Evolutionary conservation across 2,113 vertebrate genomes (phyloP).

Genomic region (Garra rufa): DNA sequence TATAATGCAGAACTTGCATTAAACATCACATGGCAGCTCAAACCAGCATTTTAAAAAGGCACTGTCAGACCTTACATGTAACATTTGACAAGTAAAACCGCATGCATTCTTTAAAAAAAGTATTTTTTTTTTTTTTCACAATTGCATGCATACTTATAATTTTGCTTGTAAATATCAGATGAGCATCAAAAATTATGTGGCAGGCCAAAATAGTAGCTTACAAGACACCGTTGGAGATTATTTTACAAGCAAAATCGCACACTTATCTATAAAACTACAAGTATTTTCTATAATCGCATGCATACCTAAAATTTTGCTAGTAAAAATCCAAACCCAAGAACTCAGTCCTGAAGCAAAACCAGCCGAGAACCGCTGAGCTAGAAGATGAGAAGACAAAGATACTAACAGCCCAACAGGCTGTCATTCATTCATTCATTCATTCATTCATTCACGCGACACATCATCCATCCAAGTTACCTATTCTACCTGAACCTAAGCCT

Average conservation of each 20-base stretch:
- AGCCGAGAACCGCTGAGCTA: not conserved
- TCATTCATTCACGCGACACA: not conserved
- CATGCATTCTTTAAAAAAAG: not conserved
- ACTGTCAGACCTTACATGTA: not conserved
- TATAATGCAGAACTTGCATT: not conserved
- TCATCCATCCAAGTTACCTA: not conserved
- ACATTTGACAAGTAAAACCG: not conserved
- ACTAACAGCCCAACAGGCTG: conserved; percentile 9
- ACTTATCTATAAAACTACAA: not conserved
- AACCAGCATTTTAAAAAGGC: not conserved
- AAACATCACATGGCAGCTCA: not conserved
- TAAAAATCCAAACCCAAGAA: not conserved
- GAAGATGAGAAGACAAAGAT: conserved; percentile 4
- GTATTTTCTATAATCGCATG: not conserved
- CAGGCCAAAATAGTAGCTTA: not conserved
- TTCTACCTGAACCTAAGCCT: not conserved
- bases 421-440: not conserved
- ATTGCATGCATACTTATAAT: not conserved
- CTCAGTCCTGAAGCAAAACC: not conserved
- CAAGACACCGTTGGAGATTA: not conserved
- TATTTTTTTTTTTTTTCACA: not conserved
- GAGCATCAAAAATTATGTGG: not conserved
- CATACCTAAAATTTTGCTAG: not conserved
- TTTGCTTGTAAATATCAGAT: not conserved
- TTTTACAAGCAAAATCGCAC: not conserved